These are phyloP conservation scores for Naso thynnoides DNA, from an alignment of 2,797 vertebrate genomes.

Conservation along the genomic window DNA sequence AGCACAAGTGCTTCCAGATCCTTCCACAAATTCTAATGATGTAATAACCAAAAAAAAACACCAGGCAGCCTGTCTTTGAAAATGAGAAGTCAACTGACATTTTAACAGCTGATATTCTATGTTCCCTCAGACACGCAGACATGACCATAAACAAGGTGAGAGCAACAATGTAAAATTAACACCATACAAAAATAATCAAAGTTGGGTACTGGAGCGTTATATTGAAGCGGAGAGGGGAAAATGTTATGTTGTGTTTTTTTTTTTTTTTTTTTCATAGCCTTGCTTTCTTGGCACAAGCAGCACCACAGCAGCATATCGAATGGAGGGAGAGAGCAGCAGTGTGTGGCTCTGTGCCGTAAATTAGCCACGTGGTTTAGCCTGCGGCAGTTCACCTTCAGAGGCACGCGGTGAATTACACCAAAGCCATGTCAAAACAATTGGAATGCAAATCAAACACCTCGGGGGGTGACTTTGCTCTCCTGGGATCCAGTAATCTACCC, in stretches of 20 bases:
- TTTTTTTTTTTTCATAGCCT: rapidly evolving
- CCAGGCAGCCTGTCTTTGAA: slow-evolving; percentile 39
- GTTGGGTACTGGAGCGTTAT: slow-evolving; percentile 58
- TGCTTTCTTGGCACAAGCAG: slow-evolving; percentile 49
- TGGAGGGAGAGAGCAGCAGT: slow-evolving; percentile 33
- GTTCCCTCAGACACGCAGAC: slow-evolving; percentile 4
- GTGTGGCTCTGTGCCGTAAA: slow-evolving; percentile 72
- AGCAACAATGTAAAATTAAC: slow-evolving; percentile 53
- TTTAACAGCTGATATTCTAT: slow-evolving; percentile 49
- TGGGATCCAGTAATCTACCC: slow-evolving; percentile 74
- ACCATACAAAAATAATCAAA: slow-evolving; percentile 71
- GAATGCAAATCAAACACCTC: slow-evolving; percentile 82
- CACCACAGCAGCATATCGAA: slow-evolving; percentile 55
- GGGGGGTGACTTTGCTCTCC: slow-evolving; percentile 79
- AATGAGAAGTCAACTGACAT: slow-evolving; percentile 65
- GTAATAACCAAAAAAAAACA: slow-evolving; percentile 58
- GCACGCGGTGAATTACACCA: slow-evolving; percentile 74
- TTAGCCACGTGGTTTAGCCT: slow-evolving; percentile 76
- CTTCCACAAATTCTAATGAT: slow-evolving; percentile 52
- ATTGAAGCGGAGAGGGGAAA: slow-evolving; percentile 47
- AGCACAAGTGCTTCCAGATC: slow-evolving; percentile 57
- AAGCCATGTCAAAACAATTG: slow-evolving; percentile 81
- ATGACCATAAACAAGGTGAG: slow-evolving; percentile 34
- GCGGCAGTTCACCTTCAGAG: slow-evolving; percentile 81
- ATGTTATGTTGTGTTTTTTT: slow-evolving; percentile 9